phyloP scores from a whole-genome alignment of 2,888 invertebrate species.

The Sminthurides aquaticus region DNA sequence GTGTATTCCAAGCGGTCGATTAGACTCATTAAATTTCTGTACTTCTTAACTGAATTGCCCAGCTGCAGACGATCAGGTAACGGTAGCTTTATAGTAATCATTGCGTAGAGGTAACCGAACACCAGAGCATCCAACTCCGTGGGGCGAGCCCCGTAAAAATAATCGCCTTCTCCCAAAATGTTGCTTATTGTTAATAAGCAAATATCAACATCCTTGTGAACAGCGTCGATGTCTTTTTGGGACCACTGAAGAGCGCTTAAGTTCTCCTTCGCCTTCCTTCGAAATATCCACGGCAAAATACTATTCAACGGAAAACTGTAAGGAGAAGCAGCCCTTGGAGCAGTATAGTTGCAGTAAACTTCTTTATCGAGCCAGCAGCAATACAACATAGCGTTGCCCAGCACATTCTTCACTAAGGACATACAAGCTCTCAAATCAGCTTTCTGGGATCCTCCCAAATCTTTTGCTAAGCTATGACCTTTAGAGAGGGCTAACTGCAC shows the following conservation, averaged over 20 bases:
- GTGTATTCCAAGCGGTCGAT: slow-evolving; percentile 71
- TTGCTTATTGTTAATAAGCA: slow-evolving; percentile 82
- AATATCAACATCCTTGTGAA: slow-evolving; percentile 58
- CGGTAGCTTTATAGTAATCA: slow-evolving; percentile 81
- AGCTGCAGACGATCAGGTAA: slow-evolving; percentile 53
- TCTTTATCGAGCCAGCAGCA: slow-evolving; percentile 40
- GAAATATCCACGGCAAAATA: slow-evolving; percentile 70
- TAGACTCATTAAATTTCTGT: slow-evolving; percentile 68
- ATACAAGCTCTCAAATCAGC: slow-evolving; percentile 91
- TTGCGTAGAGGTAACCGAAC: slow-evolving; percentile 93
- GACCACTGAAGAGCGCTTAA: slow-evolving; percentile 76
- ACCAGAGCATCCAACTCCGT: slow-evolving; percentile 92
- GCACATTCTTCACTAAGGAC: slow-evolving; percentile 76
- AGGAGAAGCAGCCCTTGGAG: slow-evolving; percentile 74
- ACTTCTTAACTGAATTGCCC: slow-evolving; percentile 69
- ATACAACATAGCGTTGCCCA: slow-evolving; percentile 67
- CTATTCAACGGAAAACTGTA: slow-evolving; percentile 88
- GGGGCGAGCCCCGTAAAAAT: slow-evolving; percentile 74
- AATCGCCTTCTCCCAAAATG: slow-evolving; percentile 68
- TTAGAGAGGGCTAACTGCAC: slow-evolving; percentile 50
- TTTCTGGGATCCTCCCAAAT: slow-evolving; percentile 66
- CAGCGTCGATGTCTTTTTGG: slow-evolving; percentile 68
- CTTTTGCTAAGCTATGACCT: slow-evolving; percentile 65
- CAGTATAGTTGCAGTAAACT: slow-evolving; percentile 62
- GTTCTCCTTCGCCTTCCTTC: slow-evolving; percentile 60